These are phyloP conservation scores for Dusona sp. DNA, from an alignment of 2,888 invertebrate species.

Conservation along the genomic window DNA sequence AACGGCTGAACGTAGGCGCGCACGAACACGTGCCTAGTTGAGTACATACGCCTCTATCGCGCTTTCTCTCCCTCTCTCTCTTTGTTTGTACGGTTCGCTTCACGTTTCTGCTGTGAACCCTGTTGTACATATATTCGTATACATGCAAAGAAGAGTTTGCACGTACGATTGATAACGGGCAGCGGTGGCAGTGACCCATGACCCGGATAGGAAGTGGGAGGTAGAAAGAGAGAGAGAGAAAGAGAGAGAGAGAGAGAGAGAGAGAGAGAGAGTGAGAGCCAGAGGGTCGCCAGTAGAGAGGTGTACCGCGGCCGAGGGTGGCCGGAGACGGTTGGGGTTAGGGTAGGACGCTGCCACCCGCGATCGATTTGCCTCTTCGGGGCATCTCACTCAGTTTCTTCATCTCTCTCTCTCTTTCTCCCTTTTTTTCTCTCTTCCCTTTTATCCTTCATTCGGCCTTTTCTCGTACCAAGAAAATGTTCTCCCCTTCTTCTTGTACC, in stretches of 20 bases:
- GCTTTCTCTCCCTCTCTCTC: constrained; percentile 35
- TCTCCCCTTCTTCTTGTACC: constrained; percentile 1
- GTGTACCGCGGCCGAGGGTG: constrained; percentile 61
- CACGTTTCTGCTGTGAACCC: constrained; percentile 59
- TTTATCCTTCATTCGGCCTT: constrained; percentile 55
- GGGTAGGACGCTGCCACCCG: constrained; percentile 79
- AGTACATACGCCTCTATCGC: constrained; percentile 65
- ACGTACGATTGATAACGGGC: constrained; percentile 73
- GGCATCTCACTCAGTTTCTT: constrained; percentile 64
- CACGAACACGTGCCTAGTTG: constrained; percentile 64
- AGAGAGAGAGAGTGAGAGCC: constrained; percentile 20
- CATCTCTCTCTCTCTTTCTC: constrained; percentile 65
- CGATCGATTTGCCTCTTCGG: constrained; percentile 77
- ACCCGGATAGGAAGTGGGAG: constrained; percentile 80
- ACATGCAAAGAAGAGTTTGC: constrained; percentile 62
- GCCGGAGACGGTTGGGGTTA: constrained; percentile 73
- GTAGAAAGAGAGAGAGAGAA: constrained; percentile 40
- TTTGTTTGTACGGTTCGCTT: constrained; percentile 61
- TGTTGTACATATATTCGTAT: constrained; percentile 54
- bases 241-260: constrained; percentile 74
- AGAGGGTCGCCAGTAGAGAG: constrained; percentile 43
- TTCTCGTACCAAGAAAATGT: constrained; percentile 44
- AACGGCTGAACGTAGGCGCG: constrained; percentile 53
- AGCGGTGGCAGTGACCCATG: constrained; percentile 84
- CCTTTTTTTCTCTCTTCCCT: constrained; percentile 51